These are phyloP conservation scores for Clarias magur DNA, from an alignment of 2,113 vertebrate genomes.

Conservation along the genomic window DNA sequence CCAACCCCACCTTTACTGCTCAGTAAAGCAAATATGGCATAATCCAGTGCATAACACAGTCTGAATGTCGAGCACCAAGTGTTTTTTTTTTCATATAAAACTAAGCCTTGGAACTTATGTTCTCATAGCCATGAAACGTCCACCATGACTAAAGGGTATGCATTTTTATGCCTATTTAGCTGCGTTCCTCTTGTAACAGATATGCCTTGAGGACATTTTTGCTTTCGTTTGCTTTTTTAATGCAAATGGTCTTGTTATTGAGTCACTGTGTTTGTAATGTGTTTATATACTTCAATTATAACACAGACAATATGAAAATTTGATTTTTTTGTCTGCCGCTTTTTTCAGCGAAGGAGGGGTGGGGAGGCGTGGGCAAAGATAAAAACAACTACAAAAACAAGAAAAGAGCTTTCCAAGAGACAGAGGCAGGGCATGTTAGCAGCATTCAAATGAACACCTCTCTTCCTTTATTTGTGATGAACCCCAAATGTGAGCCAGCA, in stretches of 20 bases:
- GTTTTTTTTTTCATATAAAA: background rate
- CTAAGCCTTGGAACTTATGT: background rate
- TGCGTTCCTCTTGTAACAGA: background rate
- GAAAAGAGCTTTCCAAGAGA: slow-evolving; percentile 19
- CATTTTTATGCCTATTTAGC: background rate
- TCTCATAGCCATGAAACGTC: background rate
- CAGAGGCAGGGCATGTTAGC: background rate
- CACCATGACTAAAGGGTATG: background rate
- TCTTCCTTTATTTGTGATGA: background rate
- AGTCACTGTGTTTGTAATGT: background rate
- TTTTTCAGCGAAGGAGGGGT: background rate
- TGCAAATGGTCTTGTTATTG: background rate
- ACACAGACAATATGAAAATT: background rate
- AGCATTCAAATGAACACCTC: slow-evolving; percentile 38
- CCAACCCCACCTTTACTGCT: background rate
- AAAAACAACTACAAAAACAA: background rate
- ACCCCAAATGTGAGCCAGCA: slow-evolving; percentile 22
- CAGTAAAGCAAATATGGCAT: background rate
- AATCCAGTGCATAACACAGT: background rate
- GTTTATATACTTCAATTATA: background rate
- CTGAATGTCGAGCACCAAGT: background rate
- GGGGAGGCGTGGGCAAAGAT: background rate
- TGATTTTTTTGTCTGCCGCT: background rate
- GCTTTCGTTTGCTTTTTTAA: background rate
- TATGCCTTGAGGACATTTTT: background rate